Evolutionary conservation across 2,888 invertebrate genomes (phyloP).

Genomic region (Agrilus mali): DNA sequence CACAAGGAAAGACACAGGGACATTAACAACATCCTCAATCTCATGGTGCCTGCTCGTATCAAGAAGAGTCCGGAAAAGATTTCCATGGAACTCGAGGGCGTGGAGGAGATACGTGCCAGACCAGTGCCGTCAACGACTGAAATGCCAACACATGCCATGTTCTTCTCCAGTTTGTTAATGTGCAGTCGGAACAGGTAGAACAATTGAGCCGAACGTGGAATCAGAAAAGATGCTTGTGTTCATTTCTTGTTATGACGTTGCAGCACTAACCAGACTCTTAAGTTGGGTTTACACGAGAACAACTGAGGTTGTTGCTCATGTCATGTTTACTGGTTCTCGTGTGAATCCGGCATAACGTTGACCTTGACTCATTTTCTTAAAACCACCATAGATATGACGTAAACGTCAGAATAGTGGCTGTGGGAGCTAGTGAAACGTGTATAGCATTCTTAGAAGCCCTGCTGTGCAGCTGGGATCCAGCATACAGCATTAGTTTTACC

Average conservation of each 20-base stretch:
- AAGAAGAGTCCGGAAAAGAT: constrained; percentile 6
- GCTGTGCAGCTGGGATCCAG: constrained; percentile 36
- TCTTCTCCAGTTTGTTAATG: constrained; percentile 31
- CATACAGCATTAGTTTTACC: constrained; percentile 45
- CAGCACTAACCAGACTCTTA: too few species aligned
- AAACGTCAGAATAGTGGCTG: constrained; percentile 49
- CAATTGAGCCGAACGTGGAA: too few species aligned
- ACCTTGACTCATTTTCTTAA: too few species aligned
- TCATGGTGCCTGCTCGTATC: constrained; percentile 18
- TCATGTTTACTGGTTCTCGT: too few species aligned
- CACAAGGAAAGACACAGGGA: constrained; percentile 13
- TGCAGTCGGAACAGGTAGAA: too few species aligned
- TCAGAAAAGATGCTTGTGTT: too few species aligned
- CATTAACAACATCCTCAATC: constrained; percentile 18
- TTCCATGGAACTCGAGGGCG: constrained; percentile 3
- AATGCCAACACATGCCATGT: constrained; percentile 36
- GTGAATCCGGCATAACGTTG: too few species aligned
- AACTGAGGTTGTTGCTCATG: too few species aligned
- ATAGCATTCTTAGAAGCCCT: constrained; percentile 49
- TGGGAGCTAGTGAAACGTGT: constrained; percentile 52
- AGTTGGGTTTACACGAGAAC: too few species aligned
- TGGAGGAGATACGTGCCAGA: constrained; percentile 11
- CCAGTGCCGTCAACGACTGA: constrained; percentile 6
- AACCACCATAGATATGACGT: constrained; percentile 28
- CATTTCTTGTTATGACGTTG: too few species aligned